Base-by-base conservation (phyloP, 2,888 invertebrate genomes). In the Philhelius pedissequus region DNA sequence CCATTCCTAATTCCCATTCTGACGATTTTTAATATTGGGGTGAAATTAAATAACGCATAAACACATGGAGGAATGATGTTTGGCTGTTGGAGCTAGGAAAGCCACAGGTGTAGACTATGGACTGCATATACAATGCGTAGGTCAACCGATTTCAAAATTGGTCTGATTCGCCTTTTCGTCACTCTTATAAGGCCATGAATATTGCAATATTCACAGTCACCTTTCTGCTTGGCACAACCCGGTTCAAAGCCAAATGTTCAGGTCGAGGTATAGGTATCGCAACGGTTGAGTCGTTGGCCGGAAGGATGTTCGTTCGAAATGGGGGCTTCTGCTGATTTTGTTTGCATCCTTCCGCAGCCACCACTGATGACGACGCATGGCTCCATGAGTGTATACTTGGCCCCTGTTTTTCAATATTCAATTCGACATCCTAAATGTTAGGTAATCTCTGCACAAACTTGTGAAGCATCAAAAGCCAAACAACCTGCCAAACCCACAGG, bases 401-500 rank as follows among this genome's bases (percentile, higher is more conserved):
- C 70, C 75, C 70, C 80, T 76, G 66, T 80, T 75, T 84, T 84
- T 76, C 71, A 80, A 84, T 84, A 76, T 84, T 84, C 80, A 84
- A 80, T 80, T 80, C 80, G 54, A 80, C 79, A 80, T 80, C 84
- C 75, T 76, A 80, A 84, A 84, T 84, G 84, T 84, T 80, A 76
- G 84, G 80, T 84, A 84, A 84, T 80, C 80, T 80, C 80, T 84
- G 71, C 75, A 84, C 84, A 84, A 84, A 84, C 84, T 84, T 84
- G 80, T 80, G 80, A 84, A 84, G 80, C 84, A 84, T 80, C 84
- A 80, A 84, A 84, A 84, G 84, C 80, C 68, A 80, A 84, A 84
- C 84, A 84, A 80, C 80, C 58, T 68, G 52, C 68, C 62, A 35
- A 69, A 66, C 68, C 74, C 69, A 69, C 74, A 79, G 70, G 64